A percentile compares a stretch with the other conserved stretches of the same genome.
phyloP scores from a whole-genome alignment of 2,888 invertebrate genomes.

The Hypomecis atomaria region DNA sequence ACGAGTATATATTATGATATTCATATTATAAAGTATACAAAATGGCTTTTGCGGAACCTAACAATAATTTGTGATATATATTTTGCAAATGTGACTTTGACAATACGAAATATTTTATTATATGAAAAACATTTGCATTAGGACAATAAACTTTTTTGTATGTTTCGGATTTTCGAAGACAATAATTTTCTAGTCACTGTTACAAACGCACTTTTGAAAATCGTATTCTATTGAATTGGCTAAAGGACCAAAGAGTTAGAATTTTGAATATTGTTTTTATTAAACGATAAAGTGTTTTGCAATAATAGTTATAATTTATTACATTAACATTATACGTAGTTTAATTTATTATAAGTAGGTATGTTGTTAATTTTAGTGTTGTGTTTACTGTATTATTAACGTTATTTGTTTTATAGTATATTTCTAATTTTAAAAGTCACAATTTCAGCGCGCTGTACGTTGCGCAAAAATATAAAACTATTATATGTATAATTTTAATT shows the following conservation, averaged over 20 bases:
- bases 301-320: slow-evolving; percentile 7
- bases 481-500: not conserved
- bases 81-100: slow-evolving; percentile 74
- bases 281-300: not conserved
- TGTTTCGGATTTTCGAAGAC: slow-evolving; percentile 33
- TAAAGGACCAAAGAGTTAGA: slow-evolving; percentile 55
- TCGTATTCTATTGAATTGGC: slow-evolving; percentile 43
- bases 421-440: slow-evolving; percentile 2
- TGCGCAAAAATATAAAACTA: not conserved
- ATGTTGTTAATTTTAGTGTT: not conserved
- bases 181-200: slow-evolving; percentile 43
- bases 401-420: not conserved
- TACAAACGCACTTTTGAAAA: slow-evolving; percentile 45
- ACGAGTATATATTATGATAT: slow-evolving; percentile 5
- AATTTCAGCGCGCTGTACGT: slow-evolving; percentile 1
- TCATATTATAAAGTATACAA: slow-evolving; percentile 39
- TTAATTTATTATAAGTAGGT: too few species aligned
- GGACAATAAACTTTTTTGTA: slow-evolving; percentile 50
- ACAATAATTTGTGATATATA: slow-evolving; percentile 37
- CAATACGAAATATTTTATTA: slow-evolving; percentile 68
- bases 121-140: slow-evolving; percentile 29
- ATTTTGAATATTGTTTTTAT: not conserved
- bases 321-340: not conserved
- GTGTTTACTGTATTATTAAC: not conserved
- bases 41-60: slow-evolving; percentile 36